These are phyloP conservation scores for Diadromus collaris DNA, from an alignment of 2,888 invertebrate species.

Conservation along the genomic window DNA sequence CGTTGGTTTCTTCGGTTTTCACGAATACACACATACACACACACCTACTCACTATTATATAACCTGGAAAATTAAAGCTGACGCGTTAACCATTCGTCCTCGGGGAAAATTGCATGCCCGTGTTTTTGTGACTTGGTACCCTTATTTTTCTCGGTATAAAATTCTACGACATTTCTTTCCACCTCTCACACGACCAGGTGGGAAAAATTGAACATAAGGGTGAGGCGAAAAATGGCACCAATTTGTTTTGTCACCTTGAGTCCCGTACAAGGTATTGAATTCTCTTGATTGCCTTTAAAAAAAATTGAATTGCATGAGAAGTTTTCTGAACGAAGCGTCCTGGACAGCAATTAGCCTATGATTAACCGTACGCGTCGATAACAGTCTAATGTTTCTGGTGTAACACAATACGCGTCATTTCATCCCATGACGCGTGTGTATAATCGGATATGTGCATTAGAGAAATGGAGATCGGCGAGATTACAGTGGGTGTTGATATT, in stretches of 20 bases:
- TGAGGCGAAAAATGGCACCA: neutral
- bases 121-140: conserved; percentile 21
- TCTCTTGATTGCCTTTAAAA: neutral
- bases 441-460: conserved; percentile 29
- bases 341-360: neutral
- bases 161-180: neutral
- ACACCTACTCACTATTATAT: neutral
- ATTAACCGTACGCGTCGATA: neutral
- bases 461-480: conserved; percentile 41
- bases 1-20: conserved; percentile 19
- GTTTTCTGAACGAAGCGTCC: neutral
- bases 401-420: neutral
- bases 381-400: neutral
- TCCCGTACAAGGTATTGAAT: neutral
- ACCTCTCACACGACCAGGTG: neutral
- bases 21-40: neutral
- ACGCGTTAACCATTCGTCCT: conserved; percentile 49
- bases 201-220: neutral
- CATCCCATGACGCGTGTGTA: neutral
- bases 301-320: neutral
- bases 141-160: conserved; percentile 15
- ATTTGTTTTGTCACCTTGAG: neutral
- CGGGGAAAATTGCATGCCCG: conserved; percentile 44
- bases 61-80: conserved; percentile 49
- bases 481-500: neutral